Evolutionary conservation across 1,140 invertebrate genomes (phyloP).

Genomic region (Papilio glaucus): DNA sequence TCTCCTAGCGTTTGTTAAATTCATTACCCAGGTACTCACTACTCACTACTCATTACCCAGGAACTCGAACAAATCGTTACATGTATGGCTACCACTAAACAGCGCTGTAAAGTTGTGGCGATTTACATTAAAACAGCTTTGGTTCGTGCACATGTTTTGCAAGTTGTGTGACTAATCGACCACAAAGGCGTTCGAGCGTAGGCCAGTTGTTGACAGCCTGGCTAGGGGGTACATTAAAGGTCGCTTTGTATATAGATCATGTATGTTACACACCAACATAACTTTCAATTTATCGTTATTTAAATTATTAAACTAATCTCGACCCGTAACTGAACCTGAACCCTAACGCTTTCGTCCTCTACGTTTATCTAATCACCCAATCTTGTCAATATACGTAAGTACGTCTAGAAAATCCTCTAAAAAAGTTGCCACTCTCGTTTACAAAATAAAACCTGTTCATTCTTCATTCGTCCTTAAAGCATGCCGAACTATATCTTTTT

Average conservation of each 20-base stretch:
- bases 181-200: slow-evolving; percentile 38
- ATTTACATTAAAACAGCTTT: slow-evolving; percentile 51
- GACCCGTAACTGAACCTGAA: too few species aligned
- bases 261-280: not conserved
- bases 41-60: too few species aligned
- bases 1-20: too few species aligned
- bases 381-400: too few species aligned
- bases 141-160: slow-evolving; percentile 41
- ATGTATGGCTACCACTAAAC: not conserved
- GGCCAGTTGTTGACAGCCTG: slow-evolving; percentile 37
- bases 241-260: slow-evolving; percentile 1
- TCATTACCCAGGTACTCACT: too few species aligned
- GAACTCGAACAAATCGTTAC: not conserved
- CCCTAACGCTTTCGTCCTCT: too few species aligned
- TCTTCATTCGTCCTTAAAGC: too few species aligned
- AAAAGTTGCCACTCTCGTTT: too few species aligned
- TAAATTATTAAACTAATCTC: not conserved
- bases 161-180: slow-evolving; percentile 44
- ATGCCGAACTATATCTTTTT: too few species aligned
- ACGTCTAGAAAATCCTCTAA: too few species aligned
- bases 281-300: not conserved
- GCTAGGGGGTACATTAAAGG: slow-evolving; percentile 14
- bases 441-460: too few species aligned
- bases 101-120: slow-evolving; percentile 34
- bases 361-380: too few species aligned